Conservation (phyloP, 1,140 invertebrate species). For the Drosophila navojoa region DNA sequence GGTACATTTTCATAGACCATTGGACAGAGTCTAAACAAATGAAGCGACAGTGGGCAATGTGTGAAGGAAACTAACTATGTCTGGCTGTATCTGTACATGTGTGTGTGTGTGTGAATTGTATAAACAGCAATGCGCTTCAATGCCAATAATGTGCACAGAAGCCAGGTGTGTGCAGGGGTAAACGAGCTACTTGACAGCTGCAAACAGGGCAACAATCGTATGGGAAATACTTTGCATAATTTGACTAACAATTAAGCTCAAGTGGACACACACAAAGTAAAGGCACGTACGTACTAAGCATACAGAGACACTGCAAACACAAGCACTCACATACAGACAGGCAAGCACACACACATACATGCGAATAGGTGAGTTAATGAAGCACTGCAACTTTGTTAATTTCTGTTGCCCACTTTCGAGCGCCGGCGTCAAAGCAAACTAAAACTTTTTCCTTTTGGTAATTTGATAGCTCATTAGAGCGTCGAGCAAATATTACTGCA, state of each 20-base stretch:
- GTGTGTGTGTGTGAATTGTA: conserved; percentile 14
- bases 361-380: conserved; percentile 45
- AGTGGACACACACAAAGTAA: conserved; percentile 17
- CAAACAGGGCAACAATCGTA: conserved; percentile 41
- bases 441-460: conserved; percentile 22
- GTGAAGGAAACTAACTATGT: too few relatives aligned
- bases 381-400: conserved; percentile 45
- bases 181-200: conserved; percentile 32
- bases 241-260: conserved; percentile 68
- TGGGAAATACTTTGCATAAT: conserved; percentile 65
- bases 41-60: conserved; percentile 21
- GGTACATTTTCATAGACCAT: conserved; percentile 73
- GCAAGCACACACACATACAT: conserved; percentile 11
- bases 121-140: conserved; percentile 49
- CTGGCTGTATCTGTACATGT: background rate
- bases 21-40: conserved; percentile 78
- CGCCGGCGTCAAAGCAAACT: background rate
- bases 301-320: background rate
- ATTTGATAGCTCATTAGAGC: conserved; percentile 38
- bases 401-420: conserved; percentile 44
- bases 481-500: background rate
- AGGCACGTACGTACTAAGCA: background rate
- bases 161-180: background rate
- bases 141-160: conserved; percentile 33
- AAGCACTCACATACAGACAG: conserved; percentile 4